Conservation (phyloP, 2,888 invertebrate genomes). For the Pilophorus perplexus region DNA sequence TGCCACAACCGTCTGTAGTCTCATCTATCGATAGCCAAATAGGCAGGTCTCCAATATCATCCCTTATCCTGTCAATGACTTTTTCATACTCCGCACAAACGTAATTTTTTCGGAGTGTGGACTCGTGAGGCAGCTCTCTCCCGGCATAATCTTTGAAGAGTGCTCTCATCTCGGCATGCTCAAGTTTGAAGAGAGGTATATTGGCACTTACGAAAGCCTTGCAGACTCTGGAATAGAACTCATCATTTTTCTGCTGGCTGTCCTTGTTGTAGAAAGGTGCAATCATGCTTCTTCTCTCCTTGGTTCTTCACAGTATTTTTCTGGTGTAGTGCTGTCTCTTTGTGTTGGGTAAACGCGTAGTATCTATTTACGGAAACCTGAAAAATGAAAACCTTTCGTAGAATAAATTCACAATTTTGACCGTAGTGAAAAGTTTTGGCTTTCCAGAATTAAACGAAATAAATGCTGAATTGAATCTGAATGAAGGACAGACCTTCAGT, state of each 20-base stretch:
- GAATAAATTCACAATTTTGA: too few species aligned
- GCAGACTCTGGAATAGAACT: too few species aligned
- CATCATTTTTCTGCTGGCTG: too few species aligned
- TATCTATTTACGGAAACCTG: slow-evolving; percentile 1
- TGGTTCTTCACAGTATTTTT: background rate
- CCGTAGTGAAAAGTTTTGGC: too few species aligned
- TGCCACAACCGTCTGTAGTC: slow-evolving; percentile 20
- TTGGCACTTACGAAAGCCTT: too few species aligned
- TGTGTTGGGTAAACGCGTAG: background rate
- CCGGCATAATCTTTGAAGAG: slow-evolving; percentile 24
- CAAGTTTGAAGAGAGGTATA: slow-evolving; percentile 20
- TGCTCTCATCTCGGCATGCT: slow-evolving; percentile 12
- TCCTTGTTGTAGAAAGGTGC: too few species aligned
- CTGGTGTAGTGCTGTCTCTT: background rate
- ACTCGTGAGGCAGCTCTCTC: too few species aligned
- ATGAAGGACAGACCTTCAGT: too few species aligned
- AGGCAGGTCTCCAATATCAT: slow-evolving; percentile 31
- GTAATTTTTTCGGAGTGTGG: too few species aligned
- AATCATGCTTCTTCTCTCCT: background rate
- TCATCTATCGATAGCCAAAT: slow-evolving; percentile 41
- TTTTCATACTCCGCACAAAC: too few species aligned
- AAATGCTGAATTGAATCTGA: too few species aligned
- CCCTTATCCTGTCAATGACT: slow-evolving; percentile 26
- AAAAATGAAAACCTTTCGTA: slow-evolving; percentile 10
- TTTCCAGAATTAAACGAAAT: too few species aligned